phyloP scores from a whole-genome alignment of 2,888 invertebrate species.

The Oxystoma pomonae region DNA sequence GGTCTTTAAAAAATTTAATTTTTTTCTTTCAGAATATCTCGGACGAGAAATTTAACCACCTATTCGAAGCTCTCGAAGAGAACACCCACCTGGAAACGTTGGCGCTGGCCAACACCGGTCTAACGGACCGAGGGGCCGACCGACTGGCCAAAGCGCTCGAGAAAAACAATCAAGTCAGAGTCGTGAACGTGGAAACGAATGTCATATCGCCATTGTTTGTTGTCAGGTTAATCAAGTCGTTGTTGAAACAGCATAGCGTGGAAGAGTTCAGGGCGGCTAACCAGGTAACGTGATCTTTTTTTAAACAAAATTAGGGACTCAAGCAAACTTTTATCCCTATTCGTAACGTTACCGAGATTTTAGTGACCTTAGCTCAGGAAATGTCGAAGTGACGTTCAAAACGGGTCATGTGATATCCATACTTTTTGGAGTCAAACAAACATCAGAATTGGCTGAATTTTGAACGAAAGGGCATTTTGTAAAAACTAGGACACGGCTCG shows the following conservation, averaged over 20 bases:
- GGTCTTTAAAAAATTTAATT: constrained; percentile 3
- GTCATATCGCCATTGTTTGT: constrained; percentile 88
- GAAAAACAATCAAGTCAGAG: constrained; percentile 73
- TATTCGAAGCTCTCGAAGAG: constrained; percentile 81
- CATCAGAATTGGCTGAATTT: no score
- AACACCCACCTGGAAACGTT: constrained; percentile 92
- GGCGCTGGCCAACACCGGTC: constrained; percentile 89
- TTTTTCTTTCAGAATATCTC: constrained; percentile 79
- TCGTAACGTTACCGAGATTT: no score
- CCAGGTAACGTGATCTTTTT: no score
- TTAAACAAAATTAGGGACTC: no score
- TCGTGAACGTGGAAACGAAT: constrained; percentile 94
- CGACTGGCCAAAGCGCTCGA: constrained; percentile 79
- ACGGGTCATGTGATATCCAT: no score
- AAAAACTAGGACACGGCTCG: no score
- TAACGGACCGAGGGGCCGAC: constrained; percentile 83
- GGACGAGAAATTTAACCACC: constrained; percentile 86
- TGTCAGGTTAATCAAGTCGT: constrained; percentile 78
- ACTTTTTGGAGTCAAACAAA: no score
- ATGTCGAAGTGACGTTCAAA: no score
- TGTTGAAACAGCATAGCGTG: constrained; percentile 80
- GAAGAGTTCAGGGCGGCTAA: constrained; percentile 97
- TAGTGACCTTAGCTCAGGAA: no score
- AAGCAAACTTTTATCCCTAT: no score
- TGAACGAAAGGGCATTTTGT: no score